Evolutionary conservation across 1,140 invertebrate genomes (phyloP).

Genomic region (Bemisia tabaci): DNA sequence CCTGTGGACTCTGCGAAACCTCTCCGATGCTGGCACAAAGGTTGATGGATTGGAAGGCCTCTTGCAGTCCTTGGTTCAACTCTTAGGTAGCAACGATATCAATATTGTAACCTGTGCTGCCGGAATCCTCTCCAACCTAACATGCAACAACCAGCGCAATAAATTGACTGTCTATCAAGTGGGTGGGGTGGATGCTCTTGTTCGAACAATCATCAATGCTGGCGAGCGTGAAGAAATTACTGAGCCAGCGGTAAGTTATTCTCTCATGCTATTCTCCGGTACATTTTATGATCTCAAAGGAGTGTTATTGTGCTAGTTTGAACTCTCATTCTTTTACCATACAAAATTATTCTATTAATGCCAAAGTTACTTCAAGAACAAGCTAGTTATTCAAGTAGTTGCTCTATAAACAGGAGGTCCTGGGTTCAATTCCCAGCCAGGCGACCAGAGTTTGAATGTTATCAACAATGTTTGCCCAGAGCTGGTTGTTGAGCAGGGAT

Average conservation of each 20-base stretch:
- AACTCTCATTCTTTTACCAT: too few relatives aligned
- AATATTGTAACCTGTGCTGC: slow-evolving; percentile 96
- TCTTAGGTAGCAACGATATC: slow-evolving; percentile 79
- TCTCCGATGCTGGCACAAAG: slow-evolving; percentile 94
- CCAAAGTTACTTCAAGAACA: too few relatives aligned
- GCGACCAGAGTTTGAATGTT: too few relatives aligned
- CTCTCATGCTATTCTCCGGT: too few relatives aligned
- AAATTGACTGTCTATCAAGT: slow-evolving; percentile 86
- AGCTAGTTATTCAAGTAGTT: too few relatives aligned
- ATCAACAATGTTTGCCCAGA: too few relatives aligned
- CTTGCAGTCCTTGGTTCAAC: slow-evolving; percentile 78
- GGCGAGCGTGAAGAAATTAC: slow-evolving; percentile 96
- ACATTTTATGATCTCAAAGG: too few relatives aligned
- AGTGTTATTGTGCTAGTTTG: too few relatives aligned
- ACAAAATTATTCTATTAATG: too few relatives aligned
- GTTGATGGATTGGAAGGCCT: slow-evolving; percentile 77
- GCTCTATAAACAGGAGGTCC: too few relatives aligned
- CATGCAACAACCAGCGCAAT: slow-evolving; percentile 97
- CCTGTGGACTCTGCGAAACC: slow-evolving; percentile 91
- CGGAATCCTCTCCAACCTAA: slow-evolving; percentile 95
- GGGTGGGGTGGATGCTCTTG: slow-evolving; percentile 88
- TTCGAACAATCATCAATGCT: slow-evolving; percentile 84
- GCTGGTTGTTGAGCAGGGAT: too few relatives aligned
- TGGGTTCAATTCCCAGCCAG: too few relatives aligned
- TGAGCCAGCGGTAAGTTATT: slow-evolving; percentile 64